Conservation (phyloP, 2,797 vertebrate species). For the Takifugu rubripes region DNA sequence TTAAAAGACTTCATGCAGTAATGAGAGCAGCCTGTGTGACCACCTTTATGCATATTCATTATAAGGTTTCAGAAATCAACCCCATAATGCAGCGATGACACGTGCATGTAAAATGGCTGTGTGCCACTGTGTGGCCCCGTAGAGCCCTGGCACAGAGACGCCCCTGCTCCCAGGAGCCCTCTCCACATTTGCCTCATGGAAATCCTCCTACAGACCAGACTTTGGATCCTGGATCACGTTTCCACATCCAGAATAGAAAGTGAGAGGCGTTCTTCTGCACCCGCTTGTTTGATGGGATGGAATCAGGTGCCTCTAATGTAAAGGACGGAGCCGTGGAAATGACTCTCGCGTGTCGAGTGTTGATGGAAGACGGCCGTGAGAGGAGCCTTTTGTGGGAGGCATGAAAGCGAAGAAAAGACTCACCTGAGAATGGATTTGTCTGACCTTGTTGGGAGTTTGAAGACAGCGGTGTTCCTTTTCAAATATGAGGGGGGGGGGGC, state of each 20-base stretch:
- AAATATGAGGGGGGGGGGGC: neutral
- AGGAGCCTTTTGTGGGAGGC: conserved; percentile 15
- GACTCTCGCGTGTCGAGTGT: neutral
- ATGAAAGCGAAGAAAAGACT: conserved; percentile 19
- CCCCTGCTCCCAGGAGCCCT: no score
- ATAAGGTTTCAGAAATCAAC: no score
- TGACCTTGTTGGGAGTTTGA: conserved; percentile 21
- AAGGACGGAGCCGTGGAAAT: neutral
- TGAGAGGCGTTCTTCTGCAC: neutral
- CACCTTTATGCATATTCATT: no score
- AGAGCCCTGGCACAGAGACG: no score
- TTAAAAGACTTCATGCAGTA: neutral
- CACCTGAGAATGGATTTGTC: conserved; percentile 7
- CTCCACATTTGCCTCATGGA: no score
- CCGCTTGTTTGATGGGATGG: neutral
- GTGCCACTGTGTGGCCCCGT: no score
- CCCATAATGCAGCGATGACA: no score
- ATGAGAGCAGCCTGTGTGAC: neutral
- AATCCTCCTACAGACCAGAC: no score
- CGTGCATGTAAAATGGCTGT: no score
- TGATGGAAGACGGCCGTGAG: neutral
- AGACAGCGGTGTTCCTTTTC: neutral
- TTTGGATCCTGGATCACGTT: no score
- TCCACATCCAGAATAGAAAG: neutral
- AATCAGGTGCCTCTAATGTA: neutral